Conservation (phyloP, 2,888 invertebrate genomes). For the Hirtodrosophila histrioides region DNA sequence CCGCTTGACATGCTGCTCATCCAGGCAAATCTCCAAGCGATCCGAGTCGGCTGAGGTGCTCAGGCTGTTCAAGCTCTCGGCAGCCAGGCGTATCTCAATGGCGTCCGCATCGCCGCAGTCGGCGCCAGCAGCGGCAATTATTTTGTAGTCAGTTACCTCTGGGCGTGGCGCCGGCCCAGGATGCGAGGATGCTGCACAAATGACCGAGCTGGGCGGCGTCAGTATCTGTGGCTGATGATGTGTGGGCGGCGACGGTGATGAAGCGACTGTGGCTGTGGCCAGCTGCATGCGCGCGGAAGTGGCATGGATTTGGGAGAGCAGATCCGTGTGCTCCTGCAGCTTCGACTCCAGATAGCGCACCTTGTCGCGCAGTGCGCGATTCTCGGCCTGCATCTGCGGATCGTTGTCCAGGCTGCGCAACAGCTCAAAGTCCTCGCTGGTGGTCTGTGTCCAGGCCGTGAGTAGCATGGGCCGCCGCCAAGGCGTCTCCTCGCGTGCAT, state of each 20-base stretch:
- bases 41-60: constrained; percentile 77
- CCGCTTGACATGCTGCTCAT: constrained; percentile 40
- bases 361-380: constrained; percentile 65
- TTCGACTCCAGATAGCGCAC: constrained; percentile 70
- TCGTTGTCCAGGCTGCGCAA: constrained; percentile 33
- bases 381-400: constrained; percentile 46
- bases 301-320: constrained; percentile 72
- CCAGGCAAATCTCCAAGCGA: constrained; percentile 77
- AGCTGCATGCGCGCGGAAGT: constrained; percentile 63
- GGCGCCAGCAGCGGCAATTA: constrained; percentile 65
- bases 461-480: constrained; percentile 52
- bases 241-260: constrained; percentile 29
- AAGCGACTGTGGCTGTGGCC: constrained; percentile 9
- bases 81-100: constrained; percentile 77
- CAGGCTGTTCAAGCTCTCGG: constrained; percentile 66
- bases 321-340: constrained; percentile 66
- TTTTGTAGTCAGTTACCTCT: constrained; percentile 73
- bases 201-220: constrained; percentile 61
- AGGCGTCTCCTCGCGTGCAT: constrained; percentile 5
- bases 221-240: constrained; percentile 39
- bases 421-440: constrained; percentile 62
- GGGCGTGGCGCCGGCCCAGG: constrained; percentile 22
- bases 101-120: constrained; percentile 59
- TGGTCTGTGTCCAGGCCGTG: constrained; percentile 79
- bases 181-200: constrained; percentile 40